Evolutionary conservation across 2,797 vertebrate genomes (phyloP).

Genomic region (Acestrorhynchus altus): DNA sequence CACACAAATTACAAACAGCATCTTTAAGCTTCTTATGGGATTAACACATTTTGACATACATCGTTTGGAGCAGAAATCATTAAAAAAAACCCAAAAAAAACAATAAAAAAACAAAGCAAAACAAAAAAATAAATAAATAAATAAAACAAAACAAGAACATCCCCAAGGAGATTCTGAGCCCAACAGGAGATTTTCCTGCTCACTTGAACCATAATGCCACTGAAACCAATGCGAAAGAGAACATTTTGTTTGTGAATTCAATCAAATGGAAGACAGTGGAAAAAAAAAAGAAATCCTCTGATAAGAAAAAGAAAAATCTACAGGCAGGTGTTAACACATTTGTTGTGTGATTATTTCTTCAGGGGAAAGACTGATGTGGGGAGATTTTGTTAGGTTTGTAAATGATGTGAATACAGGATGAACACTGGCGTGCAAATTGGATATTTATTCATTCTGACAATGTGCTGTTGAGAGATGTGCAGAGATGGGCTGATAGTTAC

Average conservation of each 20-base stretch:
- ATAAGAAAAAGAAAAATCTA: slow-evolving; percentile 52
- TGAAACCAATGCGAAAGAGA: slow-evolving; percentile 67
- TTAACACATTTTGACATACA: slow-evolving; percentile 76
- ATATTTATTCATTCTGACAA: slow-evolving; percentile 50
- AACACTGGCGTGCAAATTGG: slow-evolving; percentile 46
- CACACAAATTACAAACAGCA: slow-evolving; percentile 73
- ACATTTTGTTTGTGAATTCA: slow-evolving; percentile 67
- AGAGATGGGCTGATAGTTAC: slow-evolving; percentile 35
- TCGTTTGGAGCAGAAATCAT: slow-evolving; percentile 76
- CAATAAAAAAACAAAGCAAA: no score
- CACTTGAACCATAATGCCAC: slow-evolving; percentile 69
- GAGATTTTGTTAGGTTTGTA: slow-evolving; percentile 45
- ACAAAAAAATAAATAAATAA: no score
- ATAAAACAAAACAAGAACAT: no score
- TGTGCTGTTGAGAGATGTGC: slow-evolving; percentile 33
- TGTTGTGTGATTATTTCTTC: slow-evolving; percentile 51
- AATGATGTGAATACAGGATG: slow-evolving; percentile 31
- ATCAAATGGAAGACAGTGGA: slow-evolving; percentile 65
- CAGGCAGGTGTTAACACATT: slow-evolving; percentile 46
- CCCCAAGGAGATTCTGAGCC: slow-evolving; percentile 64
- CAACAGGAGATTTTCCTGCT: slow-evolving; percentile 74
- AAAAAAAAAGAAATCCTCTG: slow-evolving; percentile 20
- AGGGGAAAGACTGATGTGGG: slow-evolving; percentile 42
- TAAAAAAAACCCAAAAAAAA: slow-evolving; percentile 73
- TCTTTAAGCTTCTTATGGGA: slow-evolving; percentile 81